Percentiles rank a stretch among this genome's conserved stretches.
Evolutionary conservation across 2,797 vertebrate species (phyloP).

Genomic region (Rhabdophis nuchalis): DNA sequence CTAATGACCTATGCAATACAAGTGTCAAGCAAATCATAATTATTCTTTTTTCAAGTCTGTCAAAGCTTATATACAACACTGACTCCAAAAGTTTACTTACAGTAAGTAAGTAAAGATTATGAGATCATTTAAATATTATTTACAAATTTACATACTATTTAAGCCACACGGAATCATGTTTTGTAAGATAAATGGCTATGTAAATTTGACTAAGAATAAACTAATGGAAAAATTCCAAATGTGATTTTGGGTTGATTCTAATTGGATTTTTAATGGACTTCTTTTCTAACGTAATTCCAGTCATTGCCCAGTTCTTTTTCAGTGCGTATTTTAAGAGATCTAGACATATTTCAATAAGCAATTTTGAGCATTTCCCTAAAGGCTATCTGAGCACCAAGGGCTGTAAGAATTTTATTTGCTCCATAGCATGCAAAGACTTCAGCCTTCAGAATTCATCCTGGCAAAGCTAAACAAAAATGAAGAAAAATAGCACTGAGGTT

Average conservation of each 20-base stretch:
- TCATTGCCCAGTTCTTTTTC: not conserved
- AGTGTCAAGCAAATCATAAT: constrained; percentile 22
- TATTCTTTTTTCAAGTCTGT: constrained; percentile 14
- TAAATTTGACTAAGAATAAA: not conserved
- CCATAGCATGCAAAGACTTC: not conserved
- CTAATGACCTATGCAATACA: not conserved
- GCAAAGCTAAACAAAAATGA: not conserved
- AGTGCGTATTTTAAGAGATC: constrained; percentile 4
- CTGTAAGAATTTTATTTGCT: constrained; percentile 3
- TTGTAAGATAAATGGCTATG: not conserved
- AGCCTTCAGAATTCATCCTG: not conserved
- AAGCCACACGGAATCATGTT: not conserved
- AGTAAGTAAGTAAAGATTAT: constrained; percentile 13
- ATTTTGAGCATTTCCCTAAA: not conserved
- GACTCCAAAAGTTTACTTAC: not conserved
- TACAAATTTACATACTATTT: not conserved
- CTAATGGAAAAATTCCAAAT: not conserved
- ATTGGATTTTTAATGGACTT: not conserved
- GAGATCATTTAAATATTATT: constrained; percentile 2
- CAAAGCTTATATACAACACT: constrained; percentile 4
- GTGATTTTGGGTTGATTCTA: not conserved
- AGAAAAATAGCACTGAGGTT: not conserved
- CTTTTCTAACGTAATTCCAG: not conserved
- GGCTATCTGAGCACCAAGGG: not conserved
- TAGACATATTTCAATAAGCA: constrained; percentile 6